Evolutionary conservation across 2,888 invertebrate species (phyloP).

Genomic region (Odontocerum albicorne): DNA sequence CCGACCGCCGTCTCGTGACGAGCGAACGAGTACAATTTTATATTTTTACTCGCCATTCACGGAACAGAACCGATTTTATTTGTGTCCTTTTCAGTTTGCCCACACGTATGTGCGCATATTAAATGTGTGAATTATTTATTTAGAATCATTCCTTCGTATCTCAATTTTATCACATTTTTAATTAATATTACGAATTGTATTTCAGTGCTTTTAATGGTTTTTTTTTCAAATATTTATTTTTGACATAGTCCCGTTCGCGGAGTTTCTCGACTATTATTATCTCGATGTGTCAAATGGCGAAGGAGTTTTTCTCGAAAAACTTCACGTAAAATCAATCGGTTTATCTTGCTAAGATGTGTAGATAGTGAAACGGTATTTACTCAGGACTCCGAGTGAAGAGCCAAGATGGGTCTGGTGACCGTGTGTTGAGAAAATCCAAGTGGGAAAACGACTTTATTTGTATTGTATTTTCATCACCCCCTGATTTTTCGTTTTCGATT

Average conservation of each 20-base stretch:
- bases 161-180: not conserved
- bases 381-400: conserved; percentile 12
- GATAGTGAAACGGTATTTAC: conserved; percentile 24
- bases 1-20: too few species aligned
- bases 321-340: conserved; percentile 11
- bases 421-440: too few species aligned
- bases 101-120: conserved; percentile 16
- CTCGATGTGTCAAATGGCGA: conserved; percentile 23
- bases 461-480: too few species aligned
- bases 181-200: too few species aligned
- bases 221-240: conserved; percentile 23
- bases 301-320: conserved; percentile 10
- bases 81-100: conserved; percentile 21
- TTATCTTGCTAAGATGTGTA: conserved; percentile 24
- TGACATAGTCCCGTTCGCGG: conserved; percentile 19
- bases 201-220: too few species aligned
- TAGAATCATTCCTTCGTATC: conserved; percentile 17
- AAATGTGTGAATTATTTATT: conserved; percentile 27
- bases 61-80: conserved; percentile 19
- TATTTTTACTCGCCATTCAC: conserved; percentile 26
- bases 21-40: conserved; percentile 25
- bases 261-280: conserved; percentile 23
- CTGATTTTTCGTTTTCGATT: too few species aligned
- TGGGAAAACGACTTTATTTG: too few species aligned
- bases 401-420: not conserved